Base-by-base conservation (phyloP, 2,113 vertebrate species). In the Chiloscyllium plagiosum region DNA sequence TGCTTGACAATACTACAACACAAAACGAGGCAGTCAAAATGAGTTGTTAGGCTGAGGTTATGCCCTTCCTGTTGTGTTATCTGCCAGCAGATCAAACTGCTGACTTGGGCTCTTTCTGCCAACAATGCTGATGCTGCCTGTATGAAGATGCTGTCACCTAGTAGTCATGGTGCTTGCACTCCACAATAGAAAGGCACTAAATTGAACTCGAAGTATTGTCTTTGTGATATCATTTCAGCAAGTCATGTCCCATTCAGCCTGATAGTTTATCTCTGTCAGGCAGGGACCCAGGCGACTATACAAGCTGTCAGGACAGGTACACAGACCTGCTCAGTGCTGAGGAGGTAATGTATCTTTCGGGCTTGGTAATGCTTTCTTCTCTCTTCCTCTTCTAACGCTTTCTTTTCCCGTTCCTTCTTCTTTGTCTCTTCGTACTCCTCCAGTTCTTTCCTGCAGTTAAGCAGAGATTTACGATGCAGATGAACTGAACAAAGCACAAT, bases 311-410 rank as follows among this genome's bases (percentile, higher is more conserved):
- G 97, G 96, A 97, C 96, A 97, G 97, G 97, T 97, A 96, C 69
- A 97, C 98, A 96, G 96, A 99, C 99, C 98, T 99, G 98, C 96
- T 98, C 96, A 6, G 99, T 99, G 97, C 99, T 99, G 97, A 99
- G 97, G 96, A 99, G 98, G 97, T 99, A 98, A 97, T 99, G 99
- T 97, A 97, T 98, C 97, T 98, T 98, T 96, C 98, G 98, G 90
- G 98, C 98, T 97, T 97, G 97, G 96, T 97, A 96, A 96, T 97
- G 95, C 97, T 97, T 98, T 96, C 97, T 96, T 96, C 96, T 97
- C 96, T 98, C 98, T 96, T 98, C 97, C 96, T 96, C 98, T 96
- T 98, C 97, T 50, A 97, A 96, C 29, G 97, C 95, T 95, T 97
- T 96, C 96, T 97, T 98, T 96, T 97, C 97, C 96, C 98, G 97